phyloP scores from a whole-genome alignment of 2,113 vertebrate species.

The Caracal caracal region DNA sequence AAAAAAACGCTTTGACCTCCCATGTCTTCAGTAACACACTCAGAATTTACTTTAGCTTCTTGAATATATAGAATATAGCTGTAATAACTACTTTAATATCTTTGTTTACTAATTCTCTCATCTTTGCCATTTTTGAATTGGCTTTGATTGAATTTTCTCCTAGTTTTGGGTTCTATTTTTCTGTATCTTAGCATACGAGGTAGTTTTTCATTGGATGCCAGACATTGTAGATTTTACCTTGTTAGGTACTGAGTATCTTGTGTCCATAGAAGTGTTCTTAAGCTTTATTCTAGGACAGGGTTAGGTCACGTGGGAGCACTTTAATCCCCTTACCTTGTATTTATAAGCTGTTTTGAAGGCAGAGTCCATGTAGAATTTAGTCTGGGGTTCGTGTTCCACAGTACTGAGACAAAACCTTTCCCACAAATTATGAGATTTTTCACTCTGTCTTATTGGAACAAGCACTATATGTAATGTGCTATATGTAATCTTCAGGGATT shows the following conservation, averaged over 20 bases:
- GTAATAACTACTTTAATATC: not conserved
- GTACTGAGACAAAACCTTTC: not conserved
- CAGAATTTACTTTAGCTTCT: not conserved
- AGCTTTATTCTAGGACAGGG: not conserved
- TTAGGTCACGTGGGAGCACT: not conserved
- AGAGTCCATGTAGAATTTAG: not conserved
- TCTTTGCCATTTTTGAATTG: not conserved
- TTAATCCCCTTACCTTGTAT: not conserved
- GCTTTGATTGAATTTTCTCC: not conserved
- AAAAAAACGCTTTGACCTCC: not conserved
- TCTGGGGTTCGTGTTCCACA: not conserved
- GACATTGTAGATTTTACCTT: not conserved
- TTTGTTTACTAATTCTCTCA: not conserved
- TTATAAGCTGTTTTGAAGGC: not conserved
- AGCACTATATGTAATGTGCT: not conserved
- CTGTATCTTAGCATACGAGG: not conserved
- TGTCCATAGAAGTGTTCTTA: not conserved
- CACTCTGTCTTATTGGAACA: not conserved
- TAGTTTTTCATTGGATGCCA: not conserved
- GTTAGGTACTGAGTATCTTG: not conserved
- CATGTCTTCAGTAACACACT: not conserved
- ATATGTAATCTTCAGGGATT: not conserved
- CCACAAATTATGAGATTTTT: not conserved
- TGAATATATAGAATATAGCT: not conserved
- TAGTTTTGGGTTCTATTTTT: not conserved